Evolutionary conservation across 2,888 invertebrate genomes (phyloP), one percentile per base, ranked within the genome.

Genomic region (Thera britannica): DNA sequence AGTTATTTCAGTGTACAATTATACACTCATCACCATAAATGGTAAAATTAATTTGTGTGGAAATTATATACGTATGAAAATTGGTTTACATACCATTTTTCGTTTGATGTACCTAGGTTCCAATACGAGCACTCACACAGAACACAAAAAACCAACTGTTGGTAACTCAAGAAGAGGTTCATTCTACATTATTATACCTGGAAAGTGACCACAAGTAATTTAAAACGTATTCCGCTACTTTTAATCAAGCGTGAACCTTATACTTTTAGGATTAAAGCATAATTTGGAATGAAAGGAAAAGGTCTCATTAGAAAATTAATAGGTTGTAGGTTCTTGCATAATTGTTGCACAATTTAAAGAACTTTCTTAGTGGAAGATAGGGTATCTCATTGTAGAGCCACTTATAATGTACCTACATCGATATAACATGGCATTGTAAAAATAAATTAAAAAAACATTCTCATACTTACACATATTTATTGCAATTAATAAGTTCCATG

Each of bases 131-230:
- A 46, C 34, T 23, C 51, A 56, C 41, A 9, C 35, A 62, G 44
- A 58, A 36, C 60, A 12, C 23, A 38, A 3, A 8, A 7, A 68
- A 49, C 48, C 52, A 68, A 74, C 71, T 74, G 62, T 57, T 11
- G 11, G 35, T 57, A 59, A 63, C 8, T 36, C 23, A 49, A 51
- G 41, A 65, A 8, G 44, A 49, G 7, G 70, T 63, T 9, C 8
- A 52, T 2, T 34, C 8, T 34, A 52, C 34, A 62, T 62, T 55
- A 55, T 52, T 67, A 68, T 72, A 71, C 51, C 23, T 36, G 58
- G 59, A 66, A 65, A 56, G 58, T 58, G 58, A 72, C 74, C 72
- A 57, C 74, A 74, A 56, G 64, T 68, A 55, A 67, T 72, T 23
- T 59, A 65, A 58, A 49, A 11, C 60, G 34, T 58, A 52, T 62